Evolutionary conservation across 2,113 vertebrate genomes (phyloP).

Genomic region (Motacilla tschutschensis): DNA sequence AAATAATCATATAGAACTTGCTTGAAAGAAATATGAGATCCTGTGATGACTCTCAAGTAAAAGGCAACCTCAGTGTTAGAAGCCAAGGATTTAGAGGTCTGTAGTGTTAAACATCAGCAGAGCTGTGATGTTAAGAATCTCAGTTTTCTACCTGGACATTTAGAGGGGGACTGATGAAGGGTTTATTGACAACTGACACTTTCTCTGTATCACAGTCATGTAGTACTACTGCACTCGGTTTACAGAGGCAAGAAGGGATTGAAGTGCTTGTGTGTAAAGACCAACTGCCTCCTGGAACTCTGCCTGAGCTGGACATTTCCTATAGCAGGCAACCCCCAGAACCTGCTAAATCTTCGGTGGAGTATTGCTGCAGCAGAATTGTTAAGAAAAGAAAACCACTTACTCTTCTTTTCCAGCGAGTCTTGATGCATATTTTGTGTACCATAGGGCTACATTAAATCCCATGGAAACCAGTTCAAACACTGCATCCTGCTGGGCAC

Average conservation of each 20-base stretch:
- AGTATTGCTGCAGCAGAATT: not conserved
- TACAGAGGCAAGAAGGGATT: not conserved
- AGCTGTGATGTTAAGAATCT: not conserved
- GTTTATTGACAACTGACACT: not conserved
- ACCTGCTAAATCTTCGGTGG: not conserved
- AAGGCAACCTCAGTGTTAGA: not conserved
- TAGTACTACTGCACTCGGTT: not conserved
- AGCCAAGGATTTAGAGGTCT: not conserved
- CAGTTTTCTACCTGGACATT: not conserved
- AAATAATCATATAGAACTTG: not conserved
- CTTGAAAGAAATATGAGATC: fast-evolving
- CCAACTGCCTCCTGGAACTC: not conserved
- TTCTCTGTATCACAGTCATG: not conserved
- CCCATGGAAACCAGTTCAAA: conserved; percentile 95
- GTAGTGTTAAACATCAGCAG: not conserved
- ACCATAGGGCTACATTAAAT: conserved; percentile 95
- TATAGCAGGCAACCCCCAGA: not conserved
- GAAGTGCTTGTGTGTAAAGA: not conserved
- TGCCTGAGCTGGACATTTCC: not conserved
- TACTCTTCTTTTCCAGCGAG: conserved; percentile 97
- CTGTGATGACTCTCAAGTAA: not conserved
- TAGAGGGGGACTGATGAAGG: not conserved
- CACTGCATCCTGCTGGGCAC: conserved; percentile 93
- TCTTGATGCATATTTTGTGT: conserved; percentile 94
- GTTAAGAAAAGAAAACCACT: conserved; percentile 59